A percentile compares a stretch with the other conserved stretches of the same genome.
phyloP scores from a whole-genome alignment of 2,797 vertebrate species.

The Lithobates sylvaticus region DNA sequence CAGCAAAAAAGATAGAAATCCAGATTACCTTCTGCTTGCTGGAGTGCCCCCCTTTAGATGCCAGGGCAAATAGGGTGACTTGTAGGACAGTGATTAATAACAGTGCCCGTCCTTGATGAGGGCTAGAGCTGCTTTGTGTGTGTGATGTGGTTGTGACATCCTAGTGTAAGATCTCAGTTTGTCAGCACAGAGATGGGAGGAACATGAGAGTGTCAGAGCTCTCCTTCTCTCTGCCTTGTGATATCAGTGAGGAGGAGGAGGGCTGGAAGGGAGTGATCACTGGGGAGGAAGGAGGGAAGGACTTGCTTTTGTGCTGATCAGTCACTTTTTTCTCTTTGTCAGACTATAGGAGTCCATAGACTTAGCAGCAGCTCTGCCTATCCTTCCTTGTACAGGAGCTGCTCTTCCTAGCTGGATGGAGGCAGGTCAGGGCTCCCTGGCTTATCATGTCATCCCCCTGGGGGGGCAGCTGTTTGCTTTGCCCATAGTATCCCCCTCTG shows the following conservation, averaged over 20 bases:
- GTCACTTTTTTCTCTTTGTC: constrained; percentile 35
- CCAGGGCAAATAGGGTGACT: constrained; percentile 25
- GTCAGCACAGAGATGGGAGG: constrained; percentile 47
- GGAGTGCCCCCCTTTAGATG: constrained; percentile 42
- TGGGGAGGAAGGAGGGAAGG: constrained; percentile 37
- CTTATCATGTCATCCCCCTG: constrained; percentile 37
- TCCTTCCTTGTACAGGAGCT: neutral
- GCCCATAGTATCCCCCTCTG: constrained; percentile 22
- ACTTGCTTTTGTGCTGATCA: constrained; percentile 49
- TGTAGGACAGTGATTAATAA: constrained; percentile 22
- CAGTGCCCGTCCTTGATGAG: constrained; percentile 33
- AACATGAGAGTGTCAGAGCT: constrained; percentile 26
- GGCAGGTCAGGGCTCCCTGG: constrained; percentile 9
- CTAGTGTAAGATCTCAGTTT: constrained; percentile 45
- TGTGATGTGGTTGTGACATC: constrained; percentile 47
- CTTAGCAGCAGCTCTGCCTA: no score
- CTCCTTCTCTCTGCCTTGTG: constrained; percentile 41
- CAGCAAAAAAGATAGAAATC: constrained; percentile 35
- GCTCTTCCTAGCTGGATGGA: neutral
- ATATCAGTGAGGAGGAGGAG: constrained; percentile 44
- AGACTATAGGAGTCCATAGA: neutral
- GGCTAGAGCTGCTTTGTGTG: constrained; percentile 17
- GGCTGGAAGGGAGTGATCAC: constrained; percentile 34
- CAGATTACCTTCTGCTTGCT: constrained; percentile 53
- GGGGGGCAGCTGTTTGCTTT: constrained; percentile 42